Base-by-base conservation (phyloP, 2,888 invertebrate genomes). In the Agrochola circellaris region DNA sequence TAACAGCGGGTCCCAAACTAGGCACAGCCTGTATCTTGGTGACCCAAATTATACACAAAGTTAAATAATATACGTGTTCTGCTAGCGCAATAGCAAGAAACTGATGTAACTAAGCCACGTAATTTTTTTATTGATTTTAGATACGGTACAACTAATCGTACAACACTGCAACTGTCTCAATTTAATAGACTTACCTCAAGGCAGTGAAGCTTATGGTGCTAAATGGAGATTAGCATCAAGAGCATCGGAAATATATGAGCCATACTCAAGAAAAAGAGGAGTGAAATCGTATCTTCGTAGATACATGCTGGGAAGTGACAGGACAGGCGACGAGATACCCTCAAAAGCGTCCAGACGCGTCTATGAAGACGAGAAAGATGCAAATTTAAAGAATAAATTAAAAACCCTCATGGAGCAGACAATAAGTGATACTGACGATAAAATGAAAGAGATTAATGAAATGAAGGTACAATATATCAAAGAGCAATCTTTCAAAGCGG, bases 331-430 rank as follows among this genome's bases (percentile, higher is more conserved):
- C 0, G 51, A 56, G 7, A 30, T 61, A 42, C 13, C 9, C 9
- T 67, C 67, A 3, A 78, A 82, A 67, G 2, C 26, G 0, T 23
- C 58, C 11, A 70, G 73, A 26, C 61, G 61, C 20, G 0, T 11
- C 1, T 65, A 73, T n/a, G 80, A 83, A 56, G 80, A 85, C 17
- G 86, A 86, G 26, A 93, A 93, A 83, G 94, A 95, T 72, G 72
- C 74, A 2, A 93, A 90, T 68, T 84, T 96, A 58, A 96, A 96
- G 79, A 84, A 70, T 15, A 95, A 95, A 91, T 93, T 96, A 56
- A 64, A 90, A 1, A 83, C 88, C 0, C 90, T 96, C 2, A 92
- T 95, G 0, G 82, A 93, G 34, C 95, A 95, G 87, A 93, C 95
- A 1, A 64, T 95, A 23, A 90, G 92, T 62, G 95, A 94, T 73